Evolutionary conservation across 2,797 vertebrate genomes (phyloP).

Genomic region (Acrossocheilus fasciatus): DNA sequence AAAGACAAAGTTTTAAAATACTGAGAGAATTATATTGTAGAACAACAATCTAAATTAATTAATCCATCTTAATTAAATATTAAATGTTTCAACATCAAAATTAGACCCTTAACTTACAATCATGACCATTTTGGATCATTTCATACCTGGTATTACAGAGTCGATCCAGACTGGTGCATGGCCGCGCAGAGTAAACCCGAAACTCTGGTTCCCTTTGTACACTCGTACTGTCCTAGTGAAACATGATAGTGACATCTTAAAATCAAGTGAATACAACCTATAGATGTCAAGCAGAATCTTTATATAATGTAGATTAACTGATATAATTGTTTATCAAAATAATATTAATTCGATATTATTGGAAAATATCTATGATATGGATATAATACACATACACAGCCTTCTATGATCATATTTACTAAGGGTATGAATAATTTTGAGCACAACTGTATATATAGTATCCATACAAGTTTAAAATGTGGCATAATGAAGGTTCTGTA

Average conservation of each 20-base stretch:
- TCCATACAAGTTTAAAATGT: not conserved
- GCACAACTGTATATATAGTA: not conserved
- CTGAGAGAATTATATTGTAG: not conserved
- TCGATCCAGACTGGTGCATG: conserved; percentile 98
- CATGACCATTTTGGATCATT: not conserved
- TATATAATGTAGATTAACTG: not conserved
- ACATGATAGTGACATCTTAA: conserved; percentile 2
- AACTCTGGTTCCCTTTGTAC: conserved; percentile 96
- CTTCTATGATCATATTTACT: not conserved
- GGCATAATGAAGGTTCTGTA: not conserved
- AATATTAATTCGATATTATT: not conserved
- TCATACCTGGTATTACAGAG: conserved; percentile 91
- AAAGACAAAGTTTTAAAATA: not conserved
- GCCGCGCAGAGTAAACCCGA: conserved; percentile 94
- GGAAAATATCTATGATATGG: not conserved
- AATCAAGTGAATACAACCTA: not conserved
- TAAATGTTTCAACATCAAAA: not conserved
- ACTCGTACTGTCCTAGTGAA: conserved; percentile 90
- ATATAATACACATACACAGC: not conserved
- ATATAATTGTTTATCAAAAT: not conserved
- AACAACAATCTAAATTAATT: not conserved
- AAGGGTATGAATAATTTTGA: not conserved
- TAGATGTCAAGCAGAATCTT: not conserved
- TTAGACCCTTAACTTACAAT: not conserved
- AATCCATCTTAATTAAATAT: not conserved